Evolutionary conservation across 2,797 vertebrate species (phyloP), one percentile per base, ranked within the genome.

Genomic region (Chaunax sp.): DNA sequence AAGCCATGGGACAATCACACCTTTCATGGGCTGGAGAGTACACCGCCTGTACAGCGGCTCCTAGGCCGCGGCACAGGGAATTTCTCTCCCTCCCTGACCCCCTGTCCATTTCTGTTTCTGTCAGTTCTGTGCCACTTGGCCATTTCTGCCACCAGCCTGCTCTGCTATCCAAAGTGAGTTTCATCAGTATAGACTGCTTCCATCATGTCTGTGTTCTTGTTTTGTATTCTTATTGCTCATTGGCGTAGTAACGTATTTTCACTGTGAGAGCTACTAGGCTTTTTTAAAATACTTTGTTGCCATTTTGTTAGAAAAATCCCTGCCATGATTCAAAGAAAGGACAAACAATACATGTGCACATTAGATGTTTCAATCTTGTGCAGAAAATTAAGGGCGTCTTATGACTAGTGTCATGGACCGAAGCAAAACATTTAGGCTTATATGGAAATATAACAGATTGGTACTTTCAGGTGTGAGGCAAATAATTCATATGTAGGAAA

Each of bases 1-100:
- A 92, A 88, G 77, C 83, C 74, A 56, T 64, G 23, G 78, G 89
- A 95, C 94, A 95, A 95, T 93, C 89, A 80, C 83, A 87, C 90
- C 94, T 94, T 95, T 95, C 94, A 95, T 94, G 86, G 82, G 72
- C 80, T 60, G 82, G 82, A 77, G 90, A 89, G 87, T 90, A 90
- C 87, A 83, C 81, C 68, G 82, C 79, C 86, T 78, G 83, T 79
- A 78, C 85, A 78, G 85, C 77, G 47, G 89, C 90, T 89, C 82
- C 78, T 62, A 43, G 70, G 75, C 82, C 67, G 5, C 2, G 68
- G 77, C 68, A 75, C 82, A 82, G 83, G 82, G 86, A 86, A 82
- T 84, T 80, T 85, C 84, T 88, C 87, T 85, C 69, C 78, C 64
- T 81, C 53, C 62, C 64, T 10, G 77, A 84, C 74, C 75, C 70